Percentiles rank a stretch among this genome's conserved stretches.
Evolutionary conservation across 2,113 vertebrate genomes (phyloP).

Genomic region (Ptyas mucosa): DNA sequence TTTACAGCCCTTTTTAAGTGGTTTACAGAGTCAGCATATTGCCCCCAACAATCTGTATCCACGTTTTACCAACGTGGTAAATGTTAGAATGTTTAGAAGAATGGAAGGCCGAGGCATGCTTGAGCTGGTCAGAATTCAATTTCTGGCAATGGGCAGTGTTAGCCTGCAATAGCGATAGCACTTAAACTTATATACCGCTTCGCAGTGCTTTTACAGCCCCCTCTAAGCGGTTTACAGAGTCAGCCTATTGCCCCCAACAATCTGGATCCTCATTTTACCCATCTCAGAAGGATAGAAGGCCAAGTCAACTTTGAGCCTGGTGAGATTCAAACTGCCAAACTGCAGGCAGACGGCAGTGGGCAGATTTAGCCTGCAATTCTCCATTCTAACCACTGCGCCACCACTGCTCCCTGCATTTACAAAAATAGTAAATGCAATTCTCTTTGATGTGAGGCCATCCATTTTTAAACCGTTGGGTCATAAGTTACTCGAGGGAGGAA

Average conservation of each 20-base stretch:
- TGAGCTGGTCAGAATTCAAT: not conserved
- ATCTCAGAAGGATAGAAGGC: not conserved
- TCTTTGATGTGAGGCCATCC: not conserved
- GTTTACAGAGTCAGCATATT: not conserved
- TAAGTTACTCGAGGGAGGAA: not conserved
- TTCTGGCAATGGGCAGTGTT: too few species aligned
- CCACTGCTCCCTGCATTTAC: not conserved
- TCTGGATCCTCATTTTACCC: not conserved
- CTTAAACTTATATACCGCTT: not conserved
- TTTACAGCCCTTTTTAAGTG: not conserved
- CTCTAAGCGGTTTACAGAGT: not conserved
- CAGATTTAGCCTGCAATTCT: not conserved
- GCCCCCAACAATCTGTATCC: not conserved
- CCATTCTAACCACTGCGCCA: not conserved
- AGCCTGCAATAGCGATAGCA: not conserved
- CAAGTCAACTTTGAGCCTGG: not conserved
- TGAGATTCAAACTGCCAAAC: not conserved
- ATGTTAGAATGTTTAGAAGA: too few species aligned
- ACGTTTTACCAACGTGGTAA: not conserved
- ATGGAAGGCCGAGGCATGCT: not conserved
- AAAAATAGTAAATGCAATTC: not conserved
- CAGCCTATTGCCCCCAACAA: not conserved
- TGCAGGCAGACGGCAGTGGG: not conserved
- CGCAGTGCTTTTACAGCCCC: not conserved
- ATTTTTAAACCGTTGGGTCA: not conserved